Evolutionary conservation across 2,797 vertebrate species (phyloP).

Genomic region (Lithobates pipiens): DNA sequence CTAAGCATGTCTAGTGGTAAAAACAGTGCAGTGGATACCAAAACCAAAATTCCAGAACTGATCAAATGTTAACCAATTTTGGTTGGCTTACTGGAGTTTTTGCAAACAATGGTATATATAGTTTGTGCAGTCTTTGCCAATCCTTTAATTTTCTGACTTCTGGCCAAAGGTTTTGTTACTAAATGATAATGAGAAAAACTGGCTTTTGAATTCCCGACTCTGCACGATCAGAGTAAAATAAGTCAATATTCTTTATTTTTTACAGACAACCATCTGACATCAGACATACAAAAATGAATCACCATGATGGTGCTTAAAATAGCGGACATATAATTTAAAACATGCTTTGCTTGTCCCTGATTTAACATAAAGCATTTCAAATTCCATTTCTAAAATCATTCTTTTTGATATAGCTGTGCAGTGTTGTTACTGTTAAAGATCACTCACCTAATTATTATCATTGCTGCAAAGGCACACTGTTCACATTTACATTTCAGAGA

Average conservation of each 20-base stretch:
- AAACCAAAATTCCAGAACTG: too few relatives aligned
- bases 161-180: slow-evolving; percentile 7
- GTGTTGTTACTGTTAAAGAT: not conserved
- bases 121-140: not conserved
- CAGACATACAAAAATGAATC: slow-evolving; percentile 26
- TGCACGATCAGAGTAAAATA: slow-evolving; percentile 27
- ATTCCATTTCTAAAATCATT: not conserved
- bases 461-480: not conserved
- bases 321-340: slow-evolving; percentile 27
- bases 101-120: not conserved
- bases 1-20: too few relatives aligned
- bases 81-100: not conserved
- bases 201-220: slow-evolving; percentile 20
- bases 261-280: slow-evolving; percentile 13
- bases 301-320: slow-evolving; percentile 7
- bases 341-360: not conserved
- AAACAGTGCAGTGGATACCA: too few relatives aligned
- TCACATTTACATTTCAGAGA: too few relatives aligned
- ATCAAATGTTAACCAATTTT: too few relatives aligned
- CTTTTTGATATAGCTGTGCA: not conserved
- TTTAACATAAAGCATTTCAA: slow-evolving; percentile 10
- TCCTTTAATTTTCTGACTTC: not conserved
- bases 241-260: slow-evolving; percentile 29
- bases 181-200: slow-evolving; percentile 9
- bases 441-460: not conserved